Evolutionary conservation across 1,140 invertebrate genomes (phyloP).

Genomic region (Drosophila repleta): DNA sequence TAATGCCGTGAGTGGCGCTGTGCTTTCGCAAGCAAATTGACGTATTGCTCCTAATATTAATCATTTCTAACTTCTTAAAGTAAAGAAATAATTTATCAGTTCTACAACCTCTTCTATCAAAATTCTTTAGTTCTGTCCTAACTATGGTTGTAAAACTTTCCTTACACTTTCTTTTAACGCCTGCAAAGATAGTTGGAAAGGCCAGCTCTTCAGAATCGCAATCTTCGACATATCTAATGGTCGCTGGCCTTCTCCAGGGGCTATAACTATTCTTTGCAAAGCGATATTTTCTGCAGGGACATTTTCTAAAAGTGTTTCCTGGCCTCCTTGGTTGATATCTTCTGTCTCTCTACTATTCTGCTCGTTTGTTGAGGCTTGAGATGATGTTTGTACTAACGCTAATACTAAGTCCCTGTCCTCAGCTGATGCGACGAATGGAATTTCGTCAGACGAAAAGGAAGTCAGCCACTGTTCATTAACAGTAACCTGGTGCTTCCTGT

Average conservation of each 20-base stretch:
- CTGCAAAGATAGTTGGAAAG: too few relatives aligned
- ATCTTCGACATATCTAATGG: slow-evolving; percentile 9
- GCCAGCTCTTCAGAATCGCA: slow-evolving; percentile 12
- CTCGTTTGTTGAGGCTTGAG: too few relatives aligned
- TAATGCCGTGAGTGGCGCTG: slow-evolving; percentile 16
- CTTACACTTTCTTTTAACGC: slow-evolving; percentile 1
- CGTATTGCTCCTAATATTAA: neutral
- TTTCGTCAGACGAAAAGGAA: too few relatives aligned
- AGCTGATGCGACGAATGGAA: too few relatives aligned
- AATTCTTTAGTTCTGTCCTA: too few relatives aligned
- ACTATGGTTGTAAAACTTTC: neutral
- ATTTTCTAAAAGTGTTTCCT: slow-evolving; percentile 18
- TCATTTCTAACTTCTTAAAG: slow-evolving; percentile 8
- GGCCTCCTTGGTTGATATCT: too few relatives aligned
- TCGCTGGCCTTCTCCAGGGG: slow-evolving; percentile 12
- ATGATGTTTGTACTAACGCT: too few relatives aligned
- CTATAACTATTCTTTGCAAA: slow-evolving; percentile 8
- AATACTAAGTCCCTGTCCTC: too few relatives aligned
- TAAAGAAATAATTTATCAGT: neutral
- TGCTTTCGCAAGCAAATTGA: slow-evolving; percentile 17
- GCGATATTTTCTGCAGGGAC: slow-evolving; percentile 1
- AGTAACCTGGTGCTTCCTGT: too few relatives aligned
- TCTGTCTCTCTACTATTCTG: too few relatives aligned
- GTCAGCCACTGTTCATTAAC: too few relatives aligned
- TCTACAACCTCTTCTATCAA: too few relatives aligned